phyloP scores from a whole-genome alignment of 2,113 vertebrate genomes.

The Thamnaconus septentrionalis region DNA sequence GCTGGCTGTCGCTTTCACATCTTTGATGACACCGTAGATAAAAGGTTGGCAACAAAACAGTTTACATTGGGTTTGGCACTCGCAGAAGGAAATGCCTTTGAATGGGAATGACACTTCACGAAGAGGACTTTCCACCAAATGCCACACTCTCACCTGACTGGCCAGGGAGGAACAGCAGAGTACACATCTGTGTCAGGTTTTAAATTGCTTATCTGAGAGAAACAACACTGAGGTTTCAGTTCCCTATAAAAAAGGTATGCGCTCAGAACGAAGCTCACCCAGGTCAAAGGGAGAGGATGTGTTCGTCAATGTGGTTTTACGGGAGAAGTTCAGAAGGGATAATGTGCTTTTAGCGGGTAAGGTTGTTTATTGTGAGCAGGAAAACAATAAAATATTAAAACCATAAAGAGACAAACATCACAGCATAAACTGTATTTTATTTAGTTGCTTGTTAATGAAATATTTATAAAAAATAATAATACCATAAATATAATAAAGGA shows the following conservation, averaged over 20 bases:
- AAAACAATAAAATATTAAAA: too few species aligned
- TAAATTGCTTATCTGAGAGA: not conserved
- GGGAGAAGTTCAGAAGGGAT: too few species aligned
- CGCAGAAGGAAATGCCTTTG: not conserved
- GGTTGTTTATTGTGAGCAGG: too few species aligned
- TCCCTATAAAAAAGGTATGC: not conserved
- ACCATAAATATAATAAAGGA: constrained; percentile 6
- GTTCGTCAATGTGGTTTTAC: too few species aligned
- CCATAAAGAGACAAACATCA: too few species aligned
- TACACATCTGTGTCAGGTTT: not conserved
- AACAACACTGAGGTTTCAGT: constrained; percentile 17
- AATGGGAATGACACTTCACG: not conserved
- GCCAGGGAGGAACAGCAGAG: constrained; percentile 8
- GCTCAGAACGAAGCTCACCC: not conserved
- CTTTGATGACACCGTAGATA: too few species aligned
- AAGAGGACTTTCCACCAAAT: constrained; percentile 25
- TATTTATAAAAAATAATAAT: not conserved
- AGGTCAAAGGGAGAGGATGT: too few species aligned
- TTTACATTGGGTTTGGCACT: not conserved
- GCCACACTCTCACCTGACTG: constrained; percentile 1
- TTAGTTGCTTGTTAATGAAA: not conserved
- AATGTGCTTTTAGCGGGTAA: too few species aligned
- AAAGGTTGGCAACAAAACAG: too few species aligned
- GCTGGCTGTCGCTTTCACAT: too few species aligned
- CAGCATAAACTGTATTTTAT: not conserved